Evolutionary conservation across 1,140 invertebrate species (phyloP).

Genomic region (Penaeus vannamei): DNA sequence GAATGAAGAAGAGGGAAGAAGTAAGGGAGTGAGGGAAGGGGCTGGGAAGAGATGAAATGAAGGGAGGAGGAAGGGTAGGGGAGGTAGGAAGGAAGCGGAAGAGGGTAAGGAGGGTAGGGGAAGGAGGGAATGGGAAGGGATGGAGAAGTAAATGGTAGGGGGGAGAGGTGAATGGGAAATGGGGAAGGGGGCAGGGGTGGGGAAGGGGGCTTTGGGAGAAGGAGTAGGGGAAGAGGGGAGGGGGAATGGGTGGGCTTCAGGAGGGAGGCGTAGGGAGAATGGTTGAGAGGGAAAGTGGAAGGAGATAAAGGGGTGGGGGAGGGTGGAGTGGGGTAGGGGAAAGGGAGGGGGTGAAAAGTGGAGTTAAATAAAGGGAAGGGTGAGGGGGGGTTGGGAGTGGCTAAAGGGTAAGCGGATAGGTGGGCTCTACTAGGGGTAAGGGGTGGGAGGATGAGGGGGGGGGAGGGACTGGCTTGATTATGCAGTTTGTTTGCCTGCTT

Average conservation of each 20-base stretch:
- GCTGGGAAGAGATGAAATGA: neutral
- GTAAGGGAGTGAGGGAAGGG: neutral
- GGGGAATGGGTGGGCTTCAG: neutral
- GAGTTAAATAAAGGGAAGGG: neutral
- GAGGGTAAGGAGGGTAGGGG: too few species aligned
- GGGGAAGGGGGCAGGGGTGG: neutral
- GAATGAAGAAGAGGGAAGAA: neutral
- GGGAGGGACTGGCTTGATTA: too few species aligned
- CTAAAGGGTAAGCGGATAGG: neutral
- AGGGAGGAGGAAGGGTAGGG: neutral
- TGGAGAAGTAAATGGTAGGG: too few species aligned
- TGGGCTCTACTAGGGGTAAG: too few species aligned
- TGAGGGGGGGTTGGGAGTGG: neutral
- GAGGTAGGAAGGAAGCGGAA: too few species aligned
- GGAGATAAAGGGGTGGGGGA: neutral
- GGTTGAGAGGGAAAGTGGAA: too few species aligned
- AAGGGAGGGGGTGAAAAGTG: too few species aligned
- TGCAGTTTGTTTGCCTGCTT: too few species aligned
- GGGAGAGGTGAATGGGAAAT: neutral
- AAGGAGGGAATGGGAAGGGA: too few species aligned
- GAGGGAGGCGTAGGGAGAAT: neutral
- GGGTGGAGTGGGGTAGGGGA: neutral
- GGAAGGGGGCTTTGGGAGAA: neutral
- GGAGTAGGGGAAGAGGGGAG: neutral
- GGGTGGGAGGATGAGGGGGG: too few species aligned